A percentile compares a stretch with the other conserved stretches of the same genome.
Conservation (phyloP, 2,797 vertebrate genomes). For the Gymnoscopelus braueri region DNA sequence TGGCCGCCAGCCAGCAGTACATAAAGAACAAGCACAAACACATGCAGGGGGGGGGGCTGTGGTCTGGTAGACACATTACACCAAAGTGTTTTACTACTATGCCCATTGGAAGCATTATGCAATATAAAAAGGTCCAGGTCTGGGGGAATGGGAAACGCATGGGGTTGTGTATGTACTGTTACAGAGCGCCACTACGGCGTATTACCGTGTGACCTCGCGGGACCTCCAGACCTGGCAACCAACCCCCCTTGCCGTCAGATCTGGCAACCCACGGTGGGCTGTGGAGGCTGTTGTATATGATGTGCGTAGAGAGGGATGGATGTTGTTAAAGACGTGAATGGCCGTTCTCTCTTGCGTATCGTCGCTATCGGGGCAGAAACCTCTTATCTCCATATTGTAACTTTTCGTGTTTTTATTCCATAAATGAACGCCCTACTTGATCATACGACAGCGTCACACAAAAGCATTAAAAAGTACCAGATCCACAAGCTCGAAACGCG, state of each 20-base stretch:
- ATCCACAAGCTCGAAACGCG: no score
- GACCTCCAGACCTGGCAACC: slow-evolving; percentile 52
- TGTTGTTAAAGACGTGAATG: slow-evolving; percentile 2
- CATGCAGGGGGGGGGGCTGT: slow-evolving; percentile 21
- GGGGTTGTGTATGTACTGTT: slow-evolving; percentile 14
- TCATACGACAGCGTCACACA: no score
- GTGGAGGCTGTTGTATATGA: slow-evolving; percentile 26
- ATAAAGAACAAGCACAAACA: slow-evolving; percentile 20
- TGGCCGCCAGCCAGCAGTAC: slow-evolving; percentile 43
- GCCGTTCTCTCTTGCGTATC: no score
- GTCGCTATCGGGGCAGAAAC: no score
- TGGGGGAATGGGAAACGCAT: slow-evolving; percentile 56
- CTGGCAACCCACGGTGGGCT: slow-evolving; percentile 30
- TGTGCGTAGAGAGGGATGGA: slow-evolving; percentile 41
- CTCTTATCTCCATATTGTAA: no score
- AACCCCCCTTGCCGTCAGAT: slow-evolving; percentile 9
- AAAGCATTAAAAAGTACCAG: no score
- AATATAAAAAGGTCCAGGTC: slow-evolving; percentile 25
- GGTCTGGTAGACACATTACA: slow-evolving; percentile 57
- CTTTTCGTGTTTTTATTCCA: no score
- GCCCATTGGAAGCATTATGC: slow-evolving; percentile 47
- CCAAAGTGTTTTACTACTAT: slow-evolving; percentile 37
- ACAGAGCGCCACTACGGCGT: slow-evolving; percentile 45
- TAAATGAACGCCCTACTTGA: no score
- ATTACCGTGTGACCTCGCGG: slow-evolving; percentile 55